Base-by-base conservation (phyloP, 1,140 invertebrate species). In the Mercenaria mercenaria region DNA sequence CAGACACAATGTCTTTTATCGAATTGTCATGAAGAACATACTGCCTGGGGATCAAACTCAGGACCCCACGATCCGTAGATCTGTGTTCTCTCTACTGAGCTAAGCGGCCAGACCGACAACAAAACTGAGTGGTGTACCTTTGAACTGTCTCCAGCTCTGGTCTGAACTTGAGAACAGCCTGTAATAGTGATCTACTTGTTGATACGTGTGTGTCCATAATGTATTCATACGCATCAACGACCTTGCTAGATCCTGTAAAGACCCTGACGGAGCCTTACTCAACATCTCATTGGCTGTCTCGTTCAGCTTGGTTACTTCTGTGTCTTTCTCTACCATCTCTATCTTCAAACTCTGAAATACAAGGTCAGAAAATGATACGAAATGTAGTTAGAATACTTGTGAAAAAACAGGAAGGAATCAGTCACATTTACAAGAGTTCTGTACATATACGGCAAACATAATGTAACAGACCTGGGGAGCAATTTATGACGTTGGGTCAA, bases 181-280 rank as follows among this genome's bases (percentile, higher is more conserved):
- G 37, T 90, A 89, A 86, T 95, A 94, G 50, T 93, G 90, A 26
- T 94, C 93, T 20, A 95, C 93, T 50, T 93, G 89, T 69, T 93
- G 92, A 43, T 88, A 91, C 0, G 93, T 92, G 74, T 95, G 94
- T 20, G 88, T 93, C 94, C 94, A 95, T 43, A 94, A 50, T 11
- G 93, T 88, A 69, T 92, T 95, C 90, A 95, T 67, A 41, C 91
- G 91, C 94, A 95, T 95, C 72, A 94, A 77, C 4, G 93, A 91
- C n/a, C 94, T 84, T 0, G 94, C 94, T 43, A 95, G 59, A 15
- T 95, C 94, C 92, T 95, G 93, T 18, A 95, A 88, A 0, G 92
- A 93, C 0, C 94, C 94, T 3, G 93, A 90, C 41, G 92, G 92
- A 0, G 92, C 93, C 47, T 89, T 90, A 41, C 92, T 92, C 69